phyloP scores from a whole-genome alignment of 23 tunicate species.

The Oikopleura albicans region DNA sequence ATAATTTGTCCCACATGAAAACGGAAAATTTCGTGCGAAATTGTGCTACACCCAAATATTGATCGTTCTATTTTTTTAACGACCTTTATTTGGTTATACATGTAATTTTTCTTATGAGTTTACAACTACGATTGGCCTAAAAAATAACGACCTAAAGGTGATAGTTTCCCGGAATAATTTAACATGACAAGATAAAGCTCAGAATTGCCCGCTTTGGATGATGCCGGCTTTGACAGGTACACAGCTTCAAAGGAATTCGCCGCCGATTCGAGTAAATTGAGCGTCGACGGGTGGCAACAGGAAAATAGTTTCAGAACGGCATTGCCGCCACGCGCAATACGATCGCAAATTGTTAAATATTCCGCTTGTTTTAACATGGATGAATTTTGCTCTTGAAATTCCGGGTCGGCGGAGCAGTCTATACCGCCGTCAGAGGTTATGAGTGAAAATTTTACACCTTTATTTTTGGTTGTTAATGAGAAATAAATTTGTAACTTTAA shows the following conservation, averaged over 20 bases:
- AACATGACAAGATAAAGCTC: constrained; percentile 9
- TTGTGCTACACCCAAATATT: too few species aligned
- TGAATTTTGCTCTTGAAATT: not conserved
- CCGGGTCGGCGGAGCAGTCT: constrained; percentile 15
- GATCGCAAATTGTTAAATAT: not conserved
- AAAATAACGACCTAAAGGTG: not conserved
- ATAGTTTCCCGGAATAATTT: not conserved
- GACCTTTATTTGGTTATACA: too few species aligned
- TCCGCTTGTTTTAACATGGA: not conserved
- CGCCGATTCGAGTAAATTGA: not conserved
- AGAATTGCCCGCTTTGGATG: constrained; percentile 1
- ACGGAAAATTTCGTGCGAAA: too few species aligned
- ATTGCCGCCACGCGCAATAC: not conserved
- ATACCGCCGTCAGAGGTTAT: not conserved
- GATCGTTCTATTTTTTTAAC: too few species aligned
- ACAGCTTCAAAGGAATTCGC: not conserved
- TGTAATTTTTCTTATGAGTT: too few species aligned
- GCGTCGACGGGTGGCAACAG: not conserved
- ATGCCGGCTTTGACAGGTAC: not conserved
- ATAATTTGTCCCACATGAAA: too few species aligned
- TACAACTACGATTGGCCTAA: not conserved
- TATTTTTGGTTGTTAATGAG: not conserved
- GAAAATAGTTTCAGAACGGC: not conserved
- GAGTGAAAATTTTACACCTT: not conserved
- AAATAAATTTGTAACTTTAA: too few species aligned